These are phyloP conservation scores for Sardinella longiceps DNA, from an alignment of 2,797 vertebrate species.

Conservation along the genomic window DNA sequence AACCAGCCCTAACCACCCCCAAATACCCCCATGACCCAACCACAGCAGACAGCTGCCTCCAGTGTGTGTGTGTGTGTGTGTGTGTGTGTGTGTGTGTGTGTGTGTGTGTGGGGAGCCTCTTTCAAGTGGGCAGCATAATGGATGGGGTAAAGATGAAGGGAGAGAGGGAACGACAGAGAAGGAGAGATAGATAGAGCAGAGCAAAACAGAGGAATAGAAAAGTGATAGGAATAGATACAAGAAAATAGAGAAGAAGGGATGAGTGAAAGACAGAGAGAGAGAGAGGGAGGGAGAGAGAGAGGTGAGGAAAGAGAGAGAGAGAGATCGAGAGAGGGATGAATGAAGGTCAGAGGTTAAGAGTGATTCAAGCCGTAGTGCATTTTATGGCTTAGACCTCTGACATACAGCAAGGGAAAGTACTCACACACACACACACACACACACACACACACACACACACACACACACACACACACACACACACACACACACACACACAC, in stretches of 20 bases:
- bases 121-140: background rate
- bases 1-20: too few relatives aligned
- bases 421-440: background rate
- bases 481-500: background rate
- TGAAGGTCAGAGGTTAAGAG: background rate
- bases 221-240: too few relatives aligned
- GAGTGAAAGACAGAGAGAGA: too few relatives aligned
- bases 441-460: background rate
- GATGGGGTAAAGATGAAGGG: background rate
- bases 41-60: too few relatives aligned
- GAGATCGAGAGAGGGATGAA: background rate
- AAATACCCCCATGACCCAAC: too few relatives aligned
- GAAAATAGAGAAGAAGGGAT: background rate
- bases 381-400: background rate
- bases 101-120: too few relatives aligned
- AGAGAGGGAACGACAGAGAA: background rate
- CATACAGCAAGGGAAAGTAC: background rate
- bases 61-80: too few relatives aligned
- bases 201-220: too few relatives aligned
- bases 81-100: too few relatives aligned
- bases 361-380: background rate
- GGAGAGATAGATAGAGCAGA: too few relatives aligned
- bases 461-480: too few relatives aligned
- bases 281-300: background rate
- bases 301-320: too few relatives aligned